These are phyloP conservation scores for Merluccius polli DNA, from an alignment of 2,797 vertebrate genomes.

Conservation along the genomic window DNA sequence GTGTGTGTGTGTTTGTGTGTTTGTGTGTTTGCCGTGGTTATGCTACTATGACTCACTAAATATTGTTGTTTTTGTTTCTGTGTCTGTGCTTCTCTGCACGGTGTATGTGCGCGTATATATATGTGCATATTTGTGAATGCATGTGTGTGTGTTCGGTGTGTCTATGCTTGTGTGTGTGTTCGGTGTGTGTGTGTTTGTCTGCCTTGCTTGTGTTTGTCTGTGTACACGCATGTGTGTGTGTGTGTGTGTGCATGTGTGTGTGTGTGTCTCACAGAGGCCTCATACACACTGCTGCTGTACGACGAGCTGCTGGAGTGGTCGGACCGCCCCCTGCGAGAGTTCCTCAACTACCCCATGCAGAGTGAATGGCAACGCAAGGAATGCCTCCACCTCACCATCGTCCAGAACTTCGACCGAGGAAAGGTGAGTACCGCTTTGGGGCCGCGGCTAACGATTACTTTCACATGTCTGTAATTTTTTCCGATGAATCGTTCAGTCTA, in stretches of 20 bases:
- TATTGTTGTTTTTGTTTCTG: not conserved
- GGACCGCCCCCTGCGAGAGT: conserved; percentile 89
- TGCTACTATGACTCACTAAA: too few relatives aligned
- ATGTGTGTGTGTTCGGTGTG: not conserved
- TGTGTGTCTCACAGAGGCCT: conserved; percentile 79
- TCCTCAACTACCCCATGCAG: conserved; percentile 97
- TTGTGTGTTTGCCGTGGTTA: not conserved
- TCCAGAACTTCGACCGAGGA: conserved; percentile 96
- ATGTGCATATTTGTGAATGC: not conserved
- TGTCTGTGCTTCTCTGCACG: not conserved
- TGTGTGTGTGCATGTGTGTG: conserved; percentile 11
- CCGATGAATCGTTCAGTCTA: too few relatives aligned
- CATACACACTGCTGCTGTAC: conserved; percentile 92
- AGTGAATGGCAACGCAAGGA: conserved; percentile 99
- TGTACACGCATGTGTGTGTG: not conserved
- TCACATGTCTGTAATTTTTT: too few relatives aligned
- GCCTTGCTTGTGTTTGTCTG: not conserved
- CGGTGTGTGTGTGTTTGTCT: not conserved
- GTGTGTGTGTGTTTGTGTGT: not conserved
- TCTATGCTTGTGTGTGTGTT: not conserved
- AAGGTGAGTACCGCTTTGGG: conserved; percentile 88
- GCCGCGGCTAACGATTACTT: too few relatives aligned
- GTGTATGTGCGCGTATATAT: too few relatives aligned
- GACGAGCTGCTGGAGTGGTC: conserved; percentile 97
- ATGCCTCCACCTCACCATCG: conserved; percentile 91